Evolutionary conservation across 2,113 vertebrate species (phyloP).

Genomic region (Phyllopteryx taeniolatus): DNA sequence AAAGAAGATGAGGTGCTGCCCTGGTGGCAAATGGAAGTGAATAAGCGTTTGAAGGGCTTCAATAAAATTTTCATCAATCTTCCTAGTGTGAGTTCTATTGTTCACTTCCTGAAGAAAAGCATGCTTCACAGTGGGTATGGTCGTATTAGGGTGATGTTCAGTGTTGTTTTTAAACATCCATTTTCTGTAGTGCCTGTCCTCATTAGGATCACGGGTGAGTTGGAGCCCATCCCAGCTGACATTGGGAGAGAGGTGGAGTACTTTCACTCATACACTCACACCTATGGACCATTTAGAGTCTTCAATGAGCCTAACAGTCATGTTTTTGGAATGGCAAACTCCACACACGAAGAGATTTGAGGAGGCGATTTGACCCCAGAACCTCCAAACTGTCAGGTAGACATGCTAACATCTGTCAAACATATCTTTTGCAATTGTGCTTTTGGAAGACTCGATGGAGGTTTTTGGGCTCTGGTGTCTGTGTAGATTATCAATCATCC

Average conservation of each 20-base stretch:
- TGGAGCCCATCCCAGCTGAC: no score
- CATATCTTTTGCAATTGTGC: no score
- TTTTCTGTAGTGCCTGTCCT: no score
- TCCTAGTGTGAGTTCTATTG: background rate
- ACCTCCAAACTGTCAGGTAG: no score
- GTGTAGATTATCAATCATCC: no score
- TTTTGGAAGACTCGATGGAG: no score
- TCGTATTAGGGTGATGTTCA: background rate
- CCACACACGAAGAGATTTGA: background rate
- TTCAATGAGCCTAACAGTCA: background rate
- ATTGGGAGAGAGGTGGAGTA: no score
- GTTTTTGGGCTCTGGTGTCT: no score
- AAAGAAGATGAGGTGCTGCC: conserved; percentile 36
- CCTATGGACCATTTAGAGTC: conserved; percentile 11
- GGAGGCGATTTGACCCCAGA: no score
- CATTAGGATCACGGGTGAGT: no score
- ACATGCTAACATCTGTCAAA: no score
- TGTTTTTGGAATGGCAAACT: background rate
- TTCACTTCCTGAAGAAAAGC: background rate
- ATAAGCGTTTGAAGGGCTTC: conserved; percentile 53
- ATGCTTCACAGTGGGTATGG: background rate
- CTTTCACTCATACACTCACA: background rate
- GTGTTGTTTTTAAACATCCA: background rate
- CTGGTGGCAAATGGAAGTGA: conserved; percentile 27
- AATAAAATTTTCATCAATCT: conserved; percentile 53